A percentile compares a stretch with the other conserved stretches of the same genome.
Evolutionary conservation across 2,113 vertebrate species (phyloP).

Genomic region (Pitta sordida): DNA sequence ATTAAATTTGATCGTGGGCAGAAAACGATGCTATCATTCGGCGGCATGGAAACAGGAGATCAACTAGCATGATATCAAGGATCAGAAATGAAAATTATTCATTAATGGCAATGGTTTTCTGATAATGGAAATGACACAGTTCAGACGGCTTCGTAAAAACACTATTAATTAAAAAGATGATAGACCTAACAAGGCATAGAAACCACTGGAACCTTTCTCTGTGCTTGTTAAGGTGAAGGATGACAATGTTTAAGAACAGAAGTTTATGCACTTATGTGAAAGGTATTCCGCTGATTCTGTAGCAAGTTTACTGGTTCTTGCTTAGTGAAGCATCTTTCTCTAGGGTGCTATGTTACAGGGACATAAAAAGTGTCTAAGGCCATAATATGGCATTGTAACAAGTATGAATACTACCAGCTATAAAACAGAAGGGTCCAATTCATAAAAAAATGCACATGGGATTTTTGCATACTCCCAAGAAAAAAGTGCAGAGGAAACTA

Average conservation of each 20-base stretch:
- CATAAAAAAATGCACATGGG: constrained; percentile 69
- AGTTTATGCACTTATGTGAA: constrained; percentile 58
- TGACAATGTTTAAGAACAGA: constrained; percentile 67
- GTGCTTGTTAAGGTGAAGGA: constrained; percentile 76
- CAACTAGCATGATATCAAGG: constrained; percentile 93
- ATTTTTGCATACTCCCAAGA: constrained; percentile 54
- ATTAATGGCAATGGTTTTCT: constrained; percentile 96
- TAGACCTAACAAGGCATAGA: constrained; percentile 96
- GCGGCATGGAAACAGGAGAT: constrained; percentile 91
- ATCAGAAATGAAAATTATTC: constrained; percentile 99
- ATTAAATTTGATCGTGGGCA: constrained; percentile 99
- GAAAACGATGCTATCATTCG: constrained; percentile 97
- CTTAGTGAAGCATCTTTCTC: constrained; percentile 65
- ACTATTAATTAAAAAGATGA: constrained; percentile 99
- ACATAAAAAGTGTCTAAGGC: constrained; percentile 61
- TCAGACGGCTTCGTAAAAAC: constrained; percentile 98
- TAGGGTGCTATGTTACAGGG: constrained; percentile 44
- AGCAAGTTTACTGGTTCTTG: constrained; percentile 54
- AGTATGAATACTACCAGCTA: constrained; percentile 46
- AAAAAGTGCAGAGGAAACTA: constrained; percentile 15
- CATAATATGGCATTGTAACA: constrained; percentile 62
- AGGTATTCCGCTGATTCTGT: constrained; percentile 31
- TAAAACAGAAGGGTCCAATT: constrained; percentile 69
- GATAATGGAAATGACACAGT: constrained; percentile 99
- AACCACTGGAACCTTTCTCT: constrained; percentile 76